Percentiles rank a stretch among this genome's conserved stretches.
These are phyloP conservation scores for Ceratina calcarata DNA, from an alignment of 1,140 invertebrate species.

Conservation along the genomic window DNA sequence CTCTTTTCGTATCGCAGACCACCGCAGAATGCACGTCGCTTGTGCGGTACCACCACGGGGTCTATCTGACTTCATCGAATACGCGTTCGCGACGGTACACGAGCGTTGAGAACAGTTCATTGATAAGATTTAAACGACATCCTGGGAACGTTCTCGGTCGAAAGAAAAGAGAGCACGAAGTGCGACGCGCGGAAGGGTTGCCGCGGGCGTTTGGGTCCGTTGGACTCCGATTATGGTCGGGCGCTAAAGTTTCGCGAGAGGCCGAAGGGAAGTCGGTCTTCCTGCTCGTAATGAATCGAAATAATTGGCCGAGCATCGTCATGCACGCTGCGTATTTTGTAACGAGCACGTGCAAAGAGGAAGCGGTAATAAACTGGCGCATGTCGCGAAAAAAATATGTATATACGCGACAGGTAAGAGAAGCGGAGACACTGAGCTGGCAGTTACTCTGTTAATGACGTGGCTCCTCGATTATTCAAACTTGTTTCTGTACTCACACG, in stretches of 20 bases:
- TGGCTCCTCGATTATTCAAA: too few species aligned
- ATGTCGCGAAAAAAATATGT: constrained; percentile 21
- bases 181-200: constrained; percentile 24
- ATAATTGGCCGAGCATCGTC: constrained; percentile 74
- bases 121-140: not conserved
- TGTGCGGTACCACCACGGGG: too few species aligned
- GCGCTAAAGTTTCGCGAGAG: constrained; percentile 41
- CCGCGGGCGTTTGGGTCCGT: constrained; percentile 63
- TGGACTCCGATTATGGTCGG: constrained; percentile 50
- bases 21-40: too few species aligned
- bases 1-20: too few species aligned
- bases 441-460: too few species aligned
- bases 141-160: too few species aligned
- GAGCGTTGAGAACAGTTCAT: not conserved
- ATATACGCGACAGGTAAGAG: not conserved
- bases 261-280: constrained; percentile 73
- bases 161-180: not conserved
- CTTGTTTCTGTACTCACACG: too few species aligned
- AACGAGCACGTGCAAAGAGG: constrained; percentile 59
- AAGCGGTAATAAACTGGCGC: constrained; percentile 41
- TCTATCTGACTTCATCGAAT: too few species aligned
- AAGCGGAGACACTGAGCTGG: not conserved
- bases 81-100: too few species aligned
- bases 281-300: constrained; percentile 77
- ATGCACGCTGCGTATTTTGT: constrained; percentile 62